Evolutionary conservation across 2,888 invertebrate genomes (phyloP).

Genomic region (Ophion ventricosus): DNA sequence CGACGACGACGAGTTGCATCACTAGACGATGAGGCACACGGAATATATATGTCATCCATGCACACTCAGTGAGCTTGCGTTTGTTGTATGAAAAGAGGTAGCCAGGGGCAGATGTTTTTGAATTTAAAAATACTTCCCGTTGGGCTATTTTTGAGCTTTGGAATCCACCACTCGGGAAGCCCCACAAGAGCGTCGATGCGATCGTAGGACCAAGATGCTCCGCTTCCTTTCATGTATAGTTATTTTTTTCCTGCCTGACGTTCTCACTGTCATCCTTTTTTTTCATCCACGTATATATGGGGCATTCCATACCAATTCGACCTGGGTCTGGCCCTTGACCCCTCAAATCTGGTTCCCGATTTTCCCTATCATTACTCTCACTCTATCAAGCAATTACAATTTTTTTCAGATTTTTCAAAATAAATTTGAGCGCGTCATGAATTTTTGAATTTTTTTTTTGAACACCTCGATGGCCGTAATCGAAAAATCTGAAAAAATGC

Average conservation of each 20-base stretch:
- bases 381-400: too few relatives aligned
- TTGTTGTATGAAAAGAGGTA: slow-evolving; percentile 32
- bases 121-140: slow-evolving; percentile 77
- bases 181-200: slow-evolving; percentile 68
- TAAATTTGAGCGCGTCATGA: too few relatives aligned
- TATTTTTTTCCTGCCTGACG: background rate
- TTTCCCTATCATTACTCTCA: too few relatives aligned
- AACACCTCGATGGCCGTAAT: too few relatives aligned
- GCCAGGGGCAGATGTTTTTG: slow-evolving; percentile 74
- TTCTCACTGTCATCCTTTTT: background rate
- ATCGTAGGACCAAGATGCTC: background rate
- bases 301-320: too few relatives aligned
- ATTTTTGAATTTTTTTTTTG: too few relatives aligned
- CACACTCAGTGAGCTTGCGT: slow-evolving; percentile 27
- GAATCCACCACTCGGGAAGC: slow-evolving; percentile 74
- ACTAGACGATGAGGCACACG: slow-evolving; percentile 67
- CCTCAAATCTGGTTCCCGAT: too few relatives aligned
- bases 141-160: slow-evolving; percentile 75
- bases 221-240: background rate
- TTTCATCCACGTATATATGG: background rate
- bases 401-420: too few relatives aligned
- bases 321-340: too few relatives aligned
- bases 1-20: slow-evolving; percentile 72
- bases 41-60: slow-evolving; percentile 36
- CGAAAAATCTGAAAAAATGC: too few relatives aligned